Evolutionary conservation across 53 echinoderm and acorn worm genomes (phyloP), one percentile per base, ranked within the genome.

Genomic region (Arbacia lixula): DNA sequence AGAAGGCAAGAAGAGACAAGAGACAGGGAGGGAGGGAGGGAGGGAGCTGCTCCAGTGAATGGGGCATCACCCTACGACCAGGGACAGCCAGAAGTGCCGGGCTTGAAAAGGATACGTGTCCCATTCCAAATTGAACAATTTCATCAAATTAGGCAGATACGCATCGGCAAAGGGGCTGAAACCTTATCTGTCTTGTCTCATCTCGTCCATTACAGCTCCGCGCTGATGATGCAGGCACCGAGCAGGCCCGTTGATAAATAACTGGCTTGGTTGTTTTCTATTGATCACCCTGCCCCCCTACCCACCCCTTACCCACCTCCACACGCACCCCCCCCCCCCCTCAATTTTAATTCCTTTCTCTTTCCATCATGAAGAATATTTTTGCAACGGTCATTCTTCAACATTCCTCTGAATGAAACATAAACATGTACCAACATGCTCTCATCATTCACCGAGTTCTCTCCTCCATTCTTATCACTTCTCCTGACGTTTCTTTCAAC

Each of bases 91-190:
- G 20, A 14, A 53, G 74, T 32, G 26, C 74, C 5, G 41, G 39
- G 25, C 57, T 38, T 36, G 35, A 38, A 77, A 54, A 10, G 50
- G 26, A 39, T 33, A 53, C 75, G 77, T 58, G 58, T 77, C 77
- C 77, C 36, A 24, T 43, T 58, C 77, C 77, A 77, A 77, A 77
- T 77, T 53, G 55, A 77, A 77, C 77, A 77, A 77, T 77, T 77
- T 77, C 77, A 63, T 81, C 82, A 81, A 81, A 81, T 81, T 81
- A 81, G 82, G n/a, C 43, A 62, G 82, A 61, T 64, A 63, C 51
- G 82, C 64, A 64, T 81, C 63, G 35, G 82, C 82, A 43, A 43
- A 62, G 50, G 82, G 40, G 64, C 10, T 61, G 82, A 81, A 81
- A 81, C 64, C 82, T 46, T 81, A 81, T 81, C 82, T 81, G 1